Evolutionary conservation across 37 sponge, comb jelly and placozoan genomes (phyloP).

Genomic region (Haliclona indistincta): DNA sequence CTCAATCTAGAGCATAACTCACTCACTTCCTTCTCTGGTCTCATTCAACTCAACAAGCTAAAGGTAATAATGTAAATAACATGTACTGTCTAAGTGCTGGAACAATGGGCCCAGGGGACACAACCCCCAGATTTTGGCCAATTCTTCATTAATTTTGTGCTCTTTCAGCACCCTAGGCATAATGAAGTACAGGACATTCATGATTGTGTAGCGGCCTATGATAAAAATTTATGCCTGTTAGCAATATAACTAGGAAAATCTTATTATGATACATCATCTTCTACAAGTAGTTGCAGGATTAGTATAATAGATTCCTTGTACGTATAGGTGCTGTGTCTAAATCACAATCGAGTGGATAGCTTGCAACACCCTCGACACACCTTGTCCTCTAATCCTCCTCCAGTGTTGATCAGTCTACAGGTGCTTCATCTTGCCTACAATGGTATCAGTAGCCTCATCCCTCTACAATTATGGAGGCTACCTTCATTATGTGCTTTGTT

Average conservation of each 20-base stretch:
- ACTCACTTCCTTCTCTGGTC: constrained; percentile 84
- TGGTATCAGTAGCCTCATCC: constrained; percentile 72
- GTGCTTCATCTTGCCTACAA: constrained; percentile 96
- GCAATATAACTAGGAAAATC: too few species aligned
- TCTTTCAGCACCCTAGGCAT: too few species aligned
- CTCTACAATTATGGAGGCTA: constrained; percentile 74
- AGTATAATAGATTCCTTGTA: too few species aligned
- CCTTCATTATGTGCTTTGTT: constrained; percentile 88
- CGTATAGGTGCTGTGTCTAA: constrained; percentile 85
- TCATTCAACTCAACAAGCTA: constrained; percentile 72
- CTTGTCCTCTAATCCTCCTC: background rate
- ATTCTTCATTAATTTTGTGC: too few species aligned
- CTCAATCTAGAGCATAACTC: constrained; percentile 93
- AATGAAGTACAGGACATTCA: too few species aligned
- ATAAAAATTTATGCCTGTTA: too few species aligned
- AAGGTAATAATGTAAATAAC: constrained; percentile 69
- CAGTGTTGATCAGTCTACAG: constrained; percentile 73
- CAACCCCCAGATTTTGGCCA: background rate
- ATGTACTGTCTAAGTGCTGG: too few species aligned
- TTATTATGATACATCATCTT: too few species aligned
- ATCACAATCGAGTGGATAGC: constrained; percentile 84
- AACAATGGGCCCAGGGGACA: too few species aligned
- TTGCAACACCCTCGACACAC: constrained; percentile 10
- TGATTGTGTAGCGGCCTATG: too few species aligned
- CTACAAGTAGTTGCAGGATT: too few species aligned